Base-by-base conservation (phyloP, 2,888 invertebrate species). In the Pristionchus mayeri region DNA sequence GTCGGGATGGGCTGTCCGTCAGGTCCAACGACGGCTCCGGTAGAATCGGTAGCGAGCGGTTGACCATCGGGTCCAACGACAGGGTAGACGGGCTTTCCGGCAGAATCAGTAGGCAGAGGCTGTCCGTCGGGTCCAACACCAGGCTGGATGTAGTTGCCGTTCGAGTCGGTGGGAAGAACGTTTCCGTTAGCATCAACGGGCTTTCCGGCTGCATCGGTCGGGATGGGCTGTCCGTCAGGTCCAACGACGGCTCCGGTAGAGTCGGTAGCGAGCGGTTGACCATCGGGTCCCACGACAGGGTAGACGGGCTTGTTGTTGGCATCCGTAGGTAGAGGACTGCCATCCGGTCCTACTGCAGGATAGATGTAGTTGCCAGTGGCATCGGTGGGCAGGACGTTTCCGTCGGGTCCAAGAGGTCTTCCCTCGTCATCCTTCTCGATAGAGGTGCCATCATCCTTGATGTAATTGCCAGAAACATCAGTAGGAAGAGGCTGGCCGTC, bases 251-350 rank as follows among this genome's bases (percentile, higher is more conserved):
- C 75, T 34, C 86, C 86, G 67, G 24, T 85, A 0, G 86, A 85
- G 18, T 90, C 88, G n/a, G 89, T 90, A 13, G 83, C 83, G 13
- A 88, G 84, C 2, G 85, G 85, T 83, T 86, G 84, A 16, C 87
- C 88, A 63, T 91, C 88, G n/a, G 86, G 85, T 0, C 87, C 89
- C 27, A 90, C 52, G 52, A 88, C 82, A 4, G 89, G 89, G 60
- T 57, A 52, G 60, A 37, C 75, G 44, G 21, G 60, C 57, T 54
- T 54, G 44, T n/a, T 63, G 50, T 21, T 78, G 6, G 24, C 60
- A n/a, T 90, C 88, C 30, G 87, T 89, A 24, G 87, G 86, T 13
- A 88, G 80, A 11, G 84, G 67, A 1, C 50, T 30, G 1, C 86
- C 85, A 63, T 87, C 88, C 27, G 86, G 85, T n/a, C 84, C 86